Conservation (phyloP, 2,888 invertebrate genomes). For the Tachina grossa region DNA sequence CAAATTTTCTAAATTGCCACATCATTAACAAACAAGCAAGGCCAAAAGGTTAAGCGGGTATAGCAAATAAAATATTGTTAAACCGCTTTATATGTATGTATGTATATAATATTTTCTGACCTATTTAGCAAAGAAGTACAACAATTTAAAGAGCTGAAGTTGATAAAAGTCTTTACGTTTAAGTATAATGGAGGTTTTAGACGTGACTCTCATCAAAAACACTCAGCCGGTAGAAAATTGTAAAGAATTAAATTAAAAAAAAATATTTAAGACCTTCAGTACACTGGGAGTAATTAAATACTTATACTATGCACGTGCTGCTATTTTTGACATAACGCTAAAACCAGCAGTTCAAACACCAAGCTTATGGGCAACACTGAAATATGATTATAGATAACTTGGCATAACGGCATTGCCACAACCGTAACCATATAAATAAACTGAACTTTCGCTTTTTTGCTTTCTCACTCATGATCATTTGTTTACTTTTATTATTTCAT, state of each 20-base stretch:
- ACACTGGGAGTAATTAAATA: constrained; percentile 17
- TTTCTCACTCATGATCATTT: too few species aligned
- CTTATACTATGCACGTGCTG: neutral
- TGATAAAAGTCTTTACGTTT: constrained; percentile 2
- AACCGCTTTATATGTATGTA: neutral
- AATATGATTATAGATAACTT: too few species aligned
- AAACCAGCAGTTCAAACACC: too few species aligned
- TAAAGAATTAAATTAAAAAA: constrained; percentile 15
- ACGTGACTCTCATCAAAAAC: constrained; percentile 39
- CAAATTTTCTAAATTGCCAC: constrained; percentile 46
- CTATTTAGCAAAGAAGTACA: neutral
- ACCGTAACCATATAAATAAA: too few species aligned
- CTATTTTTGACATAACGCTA: too few species aligned
- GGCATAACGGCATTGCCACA: too few species aligned
- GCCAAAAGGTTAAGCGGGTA: neutral
- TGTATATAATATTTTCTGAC: neutral
- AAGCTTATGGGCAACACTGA: too few species aligned
- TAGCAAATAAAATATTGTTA: neutral
- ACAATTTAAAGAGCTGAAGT: constrained; percentile 5
- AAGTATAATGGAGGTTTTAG: constrained; percentile 45
- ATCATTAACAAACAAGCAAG: constrained; percentile 18
- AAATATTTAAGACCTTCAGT: neutral
- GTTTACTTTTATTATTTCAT: too few species aligned
- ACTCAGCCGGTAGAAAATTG: constrained; percentile 7
- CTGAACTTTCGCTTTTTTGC: too few species aligned